Base-by-base conservation (phyloP, 2,113 vertebrate species). In the Xiphorhynchus elegans region DNA sequence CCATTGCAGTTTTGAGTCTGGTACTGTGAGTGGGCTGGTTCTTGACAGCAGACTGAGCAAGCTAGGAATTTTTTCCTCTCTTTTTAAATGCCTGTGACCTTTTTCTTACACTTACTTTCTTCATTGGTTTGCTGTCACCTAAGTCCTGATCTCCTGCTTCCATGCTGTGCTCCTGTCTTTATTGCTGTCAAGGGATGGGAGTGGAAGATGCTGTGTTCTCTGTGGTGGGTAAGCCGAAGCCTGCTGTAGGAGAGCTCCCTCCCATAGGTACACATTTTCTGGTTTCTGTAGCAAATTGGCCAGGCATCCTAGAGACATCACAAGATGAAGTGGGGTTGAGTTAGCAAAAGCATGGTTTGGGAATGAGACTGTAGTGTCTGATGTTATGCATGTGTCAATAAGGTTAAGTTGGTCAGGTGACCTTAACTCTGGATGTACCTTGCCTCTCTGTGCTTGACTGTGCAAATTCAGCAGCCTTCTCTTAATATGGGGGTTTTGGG, bases 41-140 rank as follows among this genome's bases (percentile, higher is more conserved):
- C 91, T 85, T 82, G 40, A 66, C 66, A 74, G 46, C 64, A 50
- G 59, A 59, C 68, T 82, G 75, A 85, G 31, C 64, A 50, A 69
- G 33, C 76, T 69, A 46, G 46, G 55, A 49, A 24, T 50, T 59
- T 33, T 49, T 49, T 23, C 8, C 25, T 58, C 13, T 46, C 46
- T 68, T 74, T 77, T 74, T 77, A 82, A 93, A 74, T 78, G 35
- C 44, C 26, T 88, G 18, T 84, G 55, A 56, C 66, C 17, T 78
- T 78, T 89, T 82, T 47, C 52, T 93, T 96, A 66, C 69, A 33
- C 33, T 85, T 94, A 33, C 33, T 85, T 94, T 89, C 72, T 83
- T 93, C 49, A 44, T 56, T 85, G 84, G 50, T 67, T 96, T 90
- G 50, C 72, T 91, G 52, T 88, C 46, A 74, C 40, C 37, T 60